phyloP scores from a whole-genome alignment of 30 jellyfish, hydroid and myxozoan genomes.

The Nemopilema nomurai region DNA sequence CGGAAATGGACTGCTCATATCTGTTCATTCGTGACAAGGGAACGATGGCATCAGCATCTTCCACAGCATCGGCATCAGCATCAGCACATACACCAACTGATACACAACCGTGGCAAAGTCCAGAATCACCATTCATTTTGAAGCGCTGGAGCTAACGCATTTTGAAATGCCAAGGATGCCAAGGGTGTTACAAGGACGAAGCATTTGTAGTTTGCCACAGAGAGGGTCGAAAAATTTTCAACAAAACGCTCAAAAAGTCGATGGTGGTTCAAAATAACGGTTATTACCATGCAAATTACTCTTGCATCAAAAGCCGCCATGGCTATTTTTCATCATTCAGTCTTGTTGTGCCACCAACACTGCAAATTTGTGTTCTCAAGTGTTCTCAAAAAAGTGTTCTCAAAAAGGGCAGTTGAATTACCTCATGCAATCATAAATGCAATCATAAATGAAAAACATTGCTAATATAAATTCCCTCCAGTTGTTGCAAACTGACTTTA shows the following conservation, averaged over 20 bases:
- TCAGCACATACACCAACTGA: neutral
- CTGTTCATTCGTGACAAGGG: neutral
- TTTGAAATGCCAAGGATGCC: constrained; percentile 4
- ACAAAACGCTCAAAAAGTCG: neutral
- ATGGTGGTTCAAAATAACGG: neutral
- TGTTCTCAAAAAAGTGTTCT: no score
- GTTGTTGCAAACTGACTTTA: neutral
- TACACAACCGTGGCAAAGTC: constrained; percentile 1
- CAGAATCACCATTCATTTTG: constrained; percentile 10
- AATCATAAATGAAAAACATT: neutral
- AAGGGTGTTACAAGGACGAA: neutral
- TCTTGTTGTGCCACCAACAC: constrained; percentile 9
- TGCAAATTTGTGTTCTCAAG: neutral
- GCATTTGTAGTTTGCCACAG: neutral
- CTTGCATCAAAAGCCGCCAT: constrained; percentile 3
- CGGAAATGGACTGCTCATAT: neutral
- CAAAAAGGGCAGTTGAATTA: no score
- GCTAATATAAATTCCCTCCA: neutral
- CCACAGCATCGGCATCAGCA: neutral
- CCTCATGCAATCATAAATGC: no score
- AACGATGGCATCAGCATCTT: neutral
- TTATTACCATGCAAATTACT: constrained; percentile 3
- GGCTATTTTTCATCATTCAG: neutral
- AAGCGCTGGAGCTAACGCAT: neutral
- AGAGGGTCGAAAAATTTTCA: constrained; percentile 1